Percentiles rank a stretch among this genome's conserved stretches.
Evolutionary conservation across 2,797 vertebrate genomes (phyloP).

Genomic region (Mus minutoides): DNA sequence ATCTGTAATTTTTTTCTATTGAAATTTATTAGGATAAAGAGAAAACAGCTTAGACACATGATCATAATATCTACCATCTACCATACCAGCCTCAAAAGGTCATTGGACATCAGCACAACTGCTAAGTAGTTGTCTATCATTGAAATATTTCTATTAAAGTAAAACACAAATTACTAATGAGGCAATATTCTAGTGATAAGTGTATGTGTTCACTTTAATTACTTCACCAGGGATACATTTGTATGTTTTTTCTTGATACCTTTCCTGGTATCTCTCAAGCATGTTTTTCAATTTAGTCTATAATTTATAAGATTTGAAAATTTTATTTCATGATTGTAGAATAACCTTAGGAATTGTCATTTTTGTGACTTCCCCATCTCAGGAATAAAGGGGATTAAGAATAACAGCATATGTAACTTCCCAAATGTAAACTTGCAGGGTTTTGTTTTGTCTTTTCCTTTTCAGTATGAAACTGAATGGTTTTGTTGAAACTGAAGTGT

Average conservation of each 20-base stretch:
- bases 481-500: background rate
- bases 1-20: background rate
- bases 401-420: background rate
- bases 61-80: background rate
- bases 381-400: background rate
- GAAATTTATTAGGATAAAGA: slow-evolving; percentile 24
- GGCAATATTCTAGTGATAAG: background rate
- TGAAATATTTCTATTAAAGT: slow-evolving; percentile 30
- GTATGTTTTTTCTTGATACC: background rate
- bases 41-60: background rate
- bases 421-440: background rate
- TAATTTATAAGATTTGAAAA: background rate
- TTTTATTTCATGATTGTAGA: slow-evolving; percentile 34
- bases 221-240: slow-evolving; percentile 2
- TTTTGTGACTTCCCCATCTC: background rate
- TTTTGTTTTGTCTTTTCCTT: background rate
- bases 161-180: background rate
- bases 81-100: background rate
- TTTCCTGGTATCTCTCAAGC: background rate
- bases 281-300: slow-evolving; percentile 10
- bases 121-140: background rate
- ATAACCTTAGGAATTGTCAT: slow-evolving; percentile 22
- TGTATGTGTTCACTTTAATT: slow-evolving; percentile 5
- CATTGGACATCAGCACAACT: background rate
- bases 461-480: background rate